Evolutionary conservation across 92 coral and sea anemone genomes (phyloP), one percentile per base, ranked within the genome.

Genomic region (Zoanthus gigantus): DNA sequence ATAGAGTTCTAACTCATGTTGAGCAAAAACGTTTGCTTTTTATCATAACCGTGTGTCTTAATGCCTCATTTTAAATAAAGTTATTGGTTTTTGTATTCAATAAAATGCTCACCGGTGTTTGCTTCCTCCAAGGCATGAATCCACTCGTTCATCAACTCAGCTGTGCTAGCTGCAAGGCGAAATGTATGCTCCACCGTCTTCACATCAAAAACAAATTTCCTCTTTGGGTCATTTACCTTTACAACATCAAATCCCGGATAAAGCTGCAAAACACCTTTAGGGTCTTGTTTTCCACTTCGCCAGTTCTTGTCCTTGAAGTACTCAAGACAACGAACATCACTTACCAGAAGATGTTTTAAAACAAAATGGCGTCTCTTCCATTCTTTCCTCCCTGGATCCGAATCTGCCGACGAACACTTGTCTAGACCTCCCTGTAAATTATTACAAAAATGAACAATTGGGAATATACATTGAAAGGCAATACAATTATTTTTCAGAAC

Each of bases 321-420:
- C 73, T 97, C 99, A 34, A 97, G 75, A 48, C 98, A 93, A 78
- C 92, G 92, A 2, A 92, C 92, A 79, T 91, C 94, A 81, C 99
- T 97, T 1, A 92, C 89, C 28, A 93, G 85, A 48, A 93, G 91
- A 76, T 97, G 95, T 72, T 97, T 97, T 85, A 95, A 91, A 14
- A 97, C 98, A 81, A 97, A 97, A 91, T 97, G 87, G 18, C 99
- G 95, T 65, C 92, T 94, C 75, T 88, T 97, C 99, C 99, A 97
- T 56, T 94, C 98, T 84, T 89, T 95, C 77, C 88, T 96, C 69
- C 95, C 99, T 6, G 91, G 93, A 10, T 95, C 98, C 5, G 75
- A 81, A 28, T 90, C 93, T n/a, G 94, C 90, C 15, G 94, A 53
- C 53, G 94, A 88, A 77, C 95, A 93, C 73, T 96, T 95, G 68